Base-by-base conservation (phyloP, 2,888 invertebrate species). In the Hydrotaea cyrtoneurina region DNA sequence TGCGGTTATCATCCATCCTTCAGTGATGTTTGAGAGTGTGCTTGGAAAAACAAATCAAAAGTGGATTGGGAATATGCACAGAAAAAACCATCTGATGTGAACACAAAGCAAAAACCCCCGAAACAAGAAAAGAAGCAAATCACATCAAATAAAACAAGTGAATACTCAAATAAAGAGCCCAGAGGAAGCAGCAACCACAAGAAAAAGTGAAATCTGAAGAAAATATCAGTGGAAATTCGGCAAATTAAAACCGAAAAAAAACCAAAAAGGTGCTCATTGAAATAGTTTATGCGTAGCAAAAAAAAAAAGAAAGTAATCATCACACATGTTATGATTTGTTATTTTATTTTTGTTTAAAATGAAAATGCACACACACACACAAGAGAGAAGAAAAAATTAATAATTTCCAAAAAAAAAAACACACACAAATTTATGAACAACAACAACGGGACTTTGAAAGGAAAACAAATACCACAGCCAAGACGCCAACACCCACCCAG, bases 401-500 rank as follows among this genome's bases (percentile, higher is more conserved):
- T 59, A 73, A 73, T 64, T 57, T 31, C 2, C 31, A 31, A 31
- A 31, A 31, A 31, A 2, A 31, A 26, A 80, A 62, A 39, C 13
- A 50, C n/a, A 31, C 31, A 31, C 50, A 50, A 50, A 50, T 50
- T 50, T 50, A 50, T 50, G 2, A 50, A 50, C 43, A 2, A 43
- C 43, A 43, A 43, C 50, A 50, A 50, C 50, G 50, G n/a, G 4
- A 59, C 23, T 2, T 26, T 26, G 15, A 43, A 78, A 69, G 79
- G 36, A 77, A 77, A 21, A 69, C 31, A 74, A 39, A 71, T 19
- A 31, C n/a, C 5, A 66, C 46, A 50, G 57, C 36, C 36, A 72
- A 72, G 69, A 55, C 78, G 82, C 73, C 74, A 71, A 79, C 81
- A 77, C 82, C 83, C 81, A 79, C 83, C 81, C 86, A 79, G 71